Evolutionary conservation across 1,140 invertebrate genomes (phyloP), one percentile per base, ranked within the genome.

Genomic region (Helicoverpa armigera): DNA sequence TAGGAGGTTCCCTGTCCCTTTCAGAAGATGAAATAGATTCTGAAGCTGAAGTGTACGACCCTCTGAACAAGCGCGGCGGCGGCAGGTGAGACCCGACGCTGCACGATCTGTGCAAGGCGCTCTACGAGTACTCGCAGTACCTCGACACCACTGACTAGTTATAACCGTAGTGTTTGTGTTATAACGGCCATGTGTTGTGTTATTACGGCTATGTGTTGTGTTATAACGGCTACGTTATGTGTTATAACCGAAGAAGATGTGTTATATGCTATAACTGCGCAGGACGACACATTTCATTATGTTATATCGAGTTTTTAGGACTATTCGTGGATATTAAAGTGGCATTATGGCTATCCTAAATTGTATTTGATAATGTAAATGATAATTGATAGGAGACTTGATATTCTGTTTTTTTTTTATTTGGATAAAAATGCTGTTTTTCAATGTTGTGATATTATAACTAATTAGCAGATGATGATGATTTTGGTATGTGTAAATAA

Each of bases 21-120:
- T 98, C 97, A 0, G 97, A 98, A 89, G 97, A 97, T 79, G 97
- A 98, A 93, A 94, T 97, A 48, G 97, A 98, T 85, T 96, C 96
- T 0, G 97, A 97, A 70, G 87, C 91, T 0, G 95, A 95, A 76
- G 83, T 95, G 72, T 94, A 94, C 65, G 91, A 94, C 72, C 92
- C 92, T 2, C 82, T 93, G 12, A 92, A 93, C 80, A 94, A 93
- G 60, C 81, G 91, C 0, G 91, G 89, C 9, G 89, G 89, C 56
- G 88, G 86, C 53, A 94, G 92, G 88, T 93, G 92, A 93, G 92
- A 94, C 86, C 83, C 87, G 83, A 90, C 86, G 16, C 54, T 89
- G 88, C 89, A 91, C 93, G 93, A 93, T 72, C 86, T 94, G 90
- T 94, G 92, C 91, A 93, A 92, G 79, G 92, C 93, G 50, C 73